Conservation (phyloP, 1,140 invertebrate genomes). For the Hylyphantes graminicola region DNA sequence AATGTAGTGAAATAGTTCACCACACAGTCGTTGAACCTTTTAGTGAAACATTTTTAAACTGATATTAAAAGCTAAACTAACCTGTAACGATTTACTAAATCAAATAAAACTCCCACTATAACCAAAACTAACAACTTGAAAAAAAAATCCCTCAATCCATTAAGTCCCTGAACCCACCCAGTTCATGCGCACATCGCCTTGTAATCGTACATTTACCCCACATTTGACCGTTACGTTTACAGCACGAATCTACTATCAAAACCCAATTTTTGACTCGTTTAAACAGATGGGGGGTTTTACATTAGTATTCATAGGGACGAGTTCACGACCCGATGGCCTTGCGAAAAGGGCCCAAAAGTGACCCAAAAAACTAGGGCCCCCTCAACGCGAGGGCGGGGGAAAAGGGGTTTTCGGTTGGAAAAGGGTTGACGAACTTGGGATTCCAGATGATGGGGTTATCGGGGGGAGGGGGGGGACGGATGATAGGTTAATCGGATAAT, state of each 20-base stretch:
- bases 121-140: too few species aligned
- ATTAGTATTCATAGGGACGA: neutral
- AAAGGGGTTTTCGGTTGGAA: constrained; percentile 17
- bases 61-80: too few species aligned
- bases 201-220: constrained; percentile 42
- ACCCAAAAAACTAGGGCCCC: constrained; percentile 34
- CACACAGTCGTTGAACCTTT: too few species aligned
- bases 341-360: constrained; percentile 26
- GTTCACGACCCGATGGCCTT: constrained; percentile 32
- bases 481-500: neutral
- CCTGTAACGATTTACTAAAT: too few species aligned
- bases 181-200: neutral
- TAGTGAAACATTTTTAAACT: too few species aligned
- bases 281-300: constrained; percentile 34
- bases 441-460: neutral
- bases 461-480: constrained; percentile 22
- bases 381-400: constrained; percentile 24
- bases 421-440: constrained; percentile 46
- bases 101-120: too few species aligned
- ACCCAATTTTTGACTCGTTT: neutral
- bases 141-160: too few species aligned
- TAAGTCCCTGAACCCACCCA: too few species aligned
- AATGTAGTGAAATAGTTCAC: too few species aligned
- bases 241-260: neutral
- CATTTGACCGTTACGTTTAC: constrained; percentile 38